Base-by-base conservation (phyloP, 1,140 invertebrate genomes). In the Anastrepha obliqua region DNA sequence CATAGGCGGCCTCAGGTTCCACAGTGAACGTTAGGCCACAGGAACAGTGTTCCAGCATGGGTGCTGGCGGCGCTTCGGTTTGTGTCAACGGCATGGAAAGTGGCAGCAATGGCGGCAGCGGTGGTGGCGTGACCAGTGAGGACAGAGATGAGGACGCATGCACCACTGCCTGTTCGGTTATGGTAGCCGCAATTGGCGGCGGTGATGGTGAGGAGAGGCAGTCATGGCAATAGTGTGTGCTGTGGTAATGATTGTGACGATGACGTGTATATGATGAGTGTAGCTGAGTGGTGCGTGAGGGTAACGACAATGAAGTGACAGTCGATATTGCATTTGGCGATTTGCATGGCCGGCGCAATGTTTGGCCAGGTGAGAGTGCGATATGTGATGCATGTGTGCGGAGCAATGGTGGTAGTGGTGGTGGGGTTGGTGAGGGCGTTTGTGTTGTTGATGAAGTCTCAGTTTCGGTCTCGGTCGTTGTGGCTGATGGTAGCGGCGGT, bases 371-470 rank as follows among this genome's bases (percentile, higher is more conserved):
- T 39, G 58, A 6, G 85, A 59, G 13, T 20, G 58, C 85, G 5
- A 59, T 11, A 20, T 85, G 58, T 60, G 58, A n/a, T 9, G 20
- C 20, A 59, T 86, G 85, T 64, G 64, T 20, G 62, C 42, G 85
- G 7, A 86, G 55, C 7, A 86, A 42, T 3, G 58, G 85, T 86
- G 85, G 85, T 15, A 58, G 29, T 29, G 85, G 59, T 60, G 59
- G 29, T 13, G 85, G 55, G 89, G 87, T 86, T 55, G 87, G 87
- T 64, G 87, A 85, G 20, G 87, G 87, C 3, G 91, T 91, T 39
- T 90, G 90, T 86, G 90, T 92, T 42, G 91, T 91, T 60, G 90
- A 91, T 90, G 91, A 91, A 87, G 92, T 92, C 88, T 92, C 91
- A 90, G 91, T 88, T 88, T 60, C 70, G 17, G 62, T 86, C 70